A percentile compares a stretch with the other conserved stretches of the same genome.
Conservation (phyloP, 2,888 invertebrate species). For the Tolmerus cingulatus region DNA sequence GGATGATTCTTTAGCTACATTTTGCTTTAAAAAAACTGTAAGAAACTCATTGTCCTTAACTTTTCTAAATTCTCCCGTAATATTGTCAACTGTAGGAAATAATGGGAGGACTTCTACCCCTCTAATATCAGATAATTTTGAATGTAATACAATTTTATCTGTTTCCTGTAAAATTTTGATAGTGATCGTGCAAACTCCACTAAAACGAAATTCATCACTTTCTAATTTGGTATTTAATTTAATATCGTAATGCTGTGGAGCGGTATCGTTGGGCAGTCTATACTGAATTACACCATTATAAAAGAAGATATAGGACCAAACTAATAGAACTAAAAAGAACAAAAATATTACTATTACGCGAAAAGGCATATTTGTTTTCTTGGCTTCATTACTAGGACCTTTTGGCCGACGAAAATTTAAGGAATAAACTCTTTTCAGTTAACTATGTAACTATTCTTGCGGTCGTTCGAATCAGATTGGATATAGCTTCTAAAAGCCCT, state of each 20-base stretch:
- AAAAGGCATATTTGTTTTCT: not conserved
- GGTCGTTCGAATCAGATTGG: too few relatives aligned
- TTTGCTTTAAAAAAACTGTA: slow-evolving; percentile 30
- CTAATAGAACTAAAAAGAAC: not conserved
- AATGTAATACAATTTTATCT: slow-evolving; percentile 60
- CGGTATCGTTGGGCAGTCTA: not conserved
- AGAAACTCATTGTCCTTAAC: slow-evolving; percentile 28
- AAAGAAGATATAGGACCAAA: not conserved
- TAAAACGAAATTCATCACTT: slow-evolving; percentile 55
- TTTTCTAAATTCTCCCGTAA: not conserved
- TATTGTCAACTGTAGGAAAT: not conserved
- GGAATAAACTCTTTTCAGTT: not conserved
- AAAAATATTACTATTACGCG: not conserved
- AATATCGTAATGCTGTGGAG: slow-evolving; percentile 64
- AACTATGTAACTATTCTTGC: too few relatives aligned
- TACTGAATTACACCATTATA: not conserved
- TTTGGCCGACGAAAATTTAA: not conserved
- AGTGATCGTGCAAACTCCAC: slow-evolving; percentile 64
- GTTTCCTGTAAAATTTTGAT: slow-evolving; percentile 61
- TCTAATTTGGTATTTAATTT: slow-evolving; percentile 64
- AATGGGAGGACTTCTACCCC: not conserved
- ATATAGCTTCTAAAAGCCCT: too few relatives aligned
- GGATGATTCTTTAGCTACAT: slow-evolving; percentile 47
- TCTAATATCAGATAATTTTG: slow-evolving; percentile 31
- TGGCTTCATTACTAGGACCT: not conserved